A percentile compares a stretch with the other conserved stretches of the same genome.
Evolutionary conservation across 1,140 invertebrate species (phyloP).

Genomic region (Cydia fagiglandana): DNA sequence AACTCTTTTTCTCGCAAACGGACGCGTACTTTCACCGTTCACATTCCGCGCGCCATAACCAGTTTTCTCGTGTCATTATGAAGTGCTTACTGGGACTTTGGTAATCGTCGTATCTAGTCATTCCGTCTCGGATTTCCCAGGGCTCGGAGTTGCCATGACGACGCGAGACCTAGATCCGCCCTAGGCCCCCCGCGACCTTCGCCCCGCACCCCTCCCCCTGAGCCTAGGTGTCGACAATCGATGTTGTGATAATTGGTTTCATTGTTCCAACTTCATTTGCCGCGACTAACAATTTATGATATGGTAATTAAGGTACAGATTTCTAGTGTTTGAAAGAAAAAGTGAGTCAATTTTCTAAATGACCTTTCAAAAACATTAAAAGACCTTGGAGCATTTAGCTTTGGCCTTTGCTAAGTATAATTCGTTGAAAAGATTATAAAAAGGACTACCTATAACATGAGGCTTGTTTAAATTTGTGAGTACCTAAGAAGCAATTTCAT

Average conservation of each 20-base stretch:
- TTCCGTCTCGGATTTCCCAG: conserved; percentile 12
- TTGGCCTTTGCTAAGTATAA: background rate
- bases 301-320: background rate
- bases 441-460: background rate
- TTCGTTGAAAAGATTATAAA: background rate
- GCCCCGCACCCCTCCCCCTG: conserved; percentile 17
- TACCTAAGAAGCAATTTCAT: background rate
- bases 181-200: conserved; percentile 25
- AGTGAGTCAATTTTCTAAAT: background rate
- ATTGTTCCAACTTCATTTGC: conserved; percentile 11
- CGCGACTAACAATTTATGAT: conserved; percentile 8
- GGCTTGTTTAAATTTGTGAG: background rate
- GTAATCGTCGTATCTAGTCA: conserved; percentile 8
- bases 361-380: background rate
- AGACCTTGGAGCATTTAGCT: background rate
- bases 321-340: background rate
- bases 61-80: conserved; percentile 41
- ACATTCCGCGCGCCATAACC: conserved; percentile 63
- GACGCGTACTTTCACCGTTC: conserved; percentile 75
- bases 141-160: conserved; percentile 33
- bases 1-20: conserved; percentile 74
- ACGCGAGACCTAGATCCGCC: conserved; percentile 35
- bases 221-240: conserved; percentile 28
- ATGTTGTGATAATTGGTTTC: conserved; percentile 27
- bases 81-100: background rate